Percentiles rank a stretch among this genome's conserved stretches.
These are phyloP conservation scores for Cottoperca gobio DNA, from an alignment of 2,797 vertebrate species.

Conservation along the genomic window DNA sequence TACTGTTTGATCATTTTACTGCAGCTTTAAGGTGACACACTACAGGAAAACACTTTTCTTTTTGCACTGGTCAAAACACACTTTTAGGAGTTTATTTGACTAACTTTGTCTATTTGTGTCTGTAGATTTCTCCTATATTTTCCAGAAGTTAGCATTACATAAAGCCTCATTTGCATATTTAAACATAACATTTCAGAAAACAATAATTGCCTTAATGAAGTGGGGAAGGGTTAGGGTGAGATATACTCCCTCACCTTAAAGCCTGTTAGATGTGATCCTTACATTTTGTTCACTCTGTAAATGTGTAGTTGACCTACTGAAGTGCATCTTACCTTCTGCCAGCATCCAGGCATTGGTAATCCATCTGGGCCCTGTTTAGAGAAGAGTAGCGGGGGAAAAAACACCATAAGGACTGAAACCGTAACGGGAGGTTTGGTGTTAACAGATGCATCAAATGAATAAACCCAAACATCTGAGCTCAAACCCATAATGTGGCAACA, in stretches of 20 bases:
- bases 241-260: too few relatives aligned
- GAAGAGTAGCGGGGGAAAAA: conserved; percentile 42
- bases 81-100: too few relatives aligned
- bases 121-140: too few relatives aligned
- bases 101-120: too few relatives aligned
- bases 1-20: neutral
- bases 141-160: too few relatives aligned
- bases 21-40: too few relatives aligned
- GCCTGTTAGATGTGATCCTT: neutral
- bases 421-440: neutral
- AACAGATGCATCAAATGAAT: neutral
- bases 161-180: too few relatives aligned
- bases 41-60: too few relatives aligned
- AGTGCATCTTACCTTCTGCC: conserved; percentile 94
- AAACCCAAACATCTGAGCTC: neutral
- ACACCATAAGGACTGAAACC: conserved; percentile 45
- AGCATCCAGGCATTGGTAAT: conserved; percentile 99
- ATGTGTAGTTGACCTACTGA: neutral
- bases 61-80: too few relatives aligned
- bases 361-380: conserved; percentile 95
- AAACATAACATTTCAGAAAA: too few relatives aligned
- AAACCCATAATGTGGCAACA: neutral
- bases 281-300: conserved; percentile 17
- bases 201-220: too few relatives aligned
- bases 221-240: too few relatives aligned